Evolutionary conservation across 2,888 invertebrate species (phyloP).

Genomic region (Bimastos eiseni): DNA sequence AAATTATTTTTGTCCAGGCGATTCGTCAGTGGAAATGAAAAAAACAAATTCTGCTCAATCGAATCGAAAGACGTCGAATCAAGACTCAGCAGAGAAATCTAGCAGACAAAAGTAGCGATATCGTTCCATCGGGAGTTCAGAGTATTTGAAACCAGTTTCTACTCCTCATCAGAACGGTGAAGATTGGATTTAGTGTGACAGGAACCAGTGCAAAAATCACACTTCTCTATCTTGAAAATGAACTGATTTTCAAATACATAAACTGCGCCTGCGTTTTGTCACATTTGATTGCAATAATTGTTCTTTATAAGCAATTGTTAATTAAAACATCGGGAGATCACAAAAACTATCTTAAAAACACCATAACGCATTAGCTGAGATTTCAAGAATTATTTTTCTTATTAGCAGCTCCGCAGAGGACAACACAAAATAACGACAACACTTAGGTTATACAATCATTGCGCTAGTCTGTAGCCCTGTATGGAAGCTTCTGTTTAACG

Average conservation of each 20-base stretch:
- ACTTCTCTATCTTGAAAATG: neutral
- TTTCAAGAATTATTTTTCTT: neutral
- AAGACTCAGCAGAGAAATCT: neutral
- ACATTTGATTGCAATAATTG: neutral
- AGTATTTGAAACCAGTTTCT: neutral
- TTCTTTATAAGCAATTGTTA: neutral
- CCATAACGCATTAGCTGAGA: neutral
- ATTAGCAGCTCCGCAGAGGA: too few relatives aligned
- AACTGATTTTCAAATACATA: neutral
- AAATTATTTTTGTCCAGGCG: neutral
- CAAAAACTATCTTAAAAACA: neutral
- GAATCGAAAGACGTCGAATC: neutral
- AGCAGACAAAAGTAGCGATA: neutral
- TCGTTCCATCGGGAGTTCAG: neutral
- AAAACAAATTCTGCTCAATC: neutral
- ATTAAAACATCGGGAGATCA: neutral
- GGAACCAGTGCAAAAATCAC: neutral
- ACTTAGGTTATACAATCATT: too few relatives aligned
- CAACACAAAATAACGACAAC: neutral
- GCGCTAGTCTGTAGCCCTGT: too few relatives aligned
- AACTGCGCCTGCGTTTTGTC: neutral
- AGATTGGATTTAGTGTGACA: neutral
- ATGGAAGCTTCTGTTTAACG: too few relatives aligned
- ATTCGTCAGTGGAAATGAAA: neutral
- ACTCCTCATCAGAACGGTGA: neutral